phyloP scores from a whole-genome alignment of 1,140 invertebrate species.

The Phymastichus coffea region DNA sequence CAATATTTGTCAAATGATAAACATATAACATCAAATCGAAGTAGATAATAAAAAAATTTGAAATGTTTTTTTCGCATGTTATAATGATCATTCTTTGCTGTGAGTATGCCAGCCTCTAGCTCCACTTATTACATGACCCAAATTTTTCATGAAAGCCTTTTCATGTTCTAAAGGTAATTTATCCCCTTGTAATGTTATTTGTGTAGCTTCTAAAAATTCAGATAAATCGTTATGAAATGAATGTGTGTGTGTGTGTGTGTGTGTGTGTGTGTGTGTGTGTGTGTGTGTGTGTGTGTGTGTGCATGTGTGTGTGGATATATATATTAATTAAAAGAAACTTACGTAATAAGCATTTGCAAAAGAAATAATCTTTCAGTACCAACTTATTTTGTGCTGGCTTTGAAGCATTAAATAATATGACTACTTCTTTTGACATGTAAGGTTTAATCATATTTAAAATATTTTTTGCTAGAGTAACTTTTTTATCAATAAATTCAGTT shows the following conservation, averaged over 20 bases:
- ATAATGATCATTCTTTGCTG: no score
- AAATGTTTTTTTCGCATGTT: no score
- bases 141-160: conserved; percentile 1
- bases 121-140: neutral
- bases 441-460: conserved; percentile 6
- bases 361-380: conserved; percentile 5
- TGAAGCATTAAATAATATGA: neutral
- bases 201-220: conserved; percentile 13
- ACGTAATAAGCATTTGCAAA: conserved; percentile 15
- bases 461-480: neutral
- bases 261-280: no score
- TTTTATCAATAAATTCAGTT: conserved; percentile 4
- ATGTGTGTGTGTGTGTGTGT: no score
- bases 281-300: no score
- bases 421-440: conserved; percentile 9
- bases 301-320: no score
- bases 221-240: no score
- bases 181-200: conserved; percentile 1
- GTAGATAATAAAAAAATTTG: no score
- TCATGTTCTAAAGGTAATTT: conserved; percentile 16
- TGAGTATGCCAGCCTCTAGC: conserved; percentile 13
- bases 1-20: no score
- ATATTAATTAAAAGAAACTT: neutral
- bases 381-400: neutral
- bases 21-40: no score